Evolutionary conservation across 2,113 vertebrate genomes (phyloP), one percentile per base, ranked within the genome.

Genomic region (Hippocampus comes): DNA sequence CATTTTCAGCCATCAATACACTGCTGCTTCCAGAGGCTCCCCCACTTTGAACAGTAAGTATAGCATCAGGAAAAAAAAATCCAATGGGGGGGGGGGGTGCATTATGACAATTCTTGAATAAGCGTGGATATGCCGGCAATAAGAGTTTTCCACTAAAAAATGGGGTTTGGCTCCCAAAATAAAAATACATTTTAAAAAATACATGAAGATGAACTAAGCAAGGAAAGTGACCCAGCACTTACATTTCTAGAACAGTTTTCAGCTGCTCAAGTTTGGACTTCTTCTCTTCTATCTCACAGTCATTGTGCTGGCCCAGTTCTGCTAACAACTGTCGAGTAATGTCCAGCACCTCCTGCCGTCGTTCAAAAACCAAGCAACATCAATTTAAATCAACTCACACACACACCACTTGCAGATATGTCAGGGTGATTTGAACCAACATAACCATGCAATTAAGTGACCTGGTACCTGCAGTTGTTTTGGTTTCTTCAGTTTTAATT

Each of bases 211-310:
- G 27, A 61, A 5, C 27, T 25, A 15, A 20, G 15, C 1, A 30
- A 34, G 61, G 21, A 49, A n/a, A 34, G 53, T 66, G 80, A 72
- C 57, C 67, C 70, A 46, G 70, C 30, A 85, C 97, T 94, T 91
- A 99, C 97, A 99, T 99, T 90, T 98, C 97, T 89, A 99, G 84
- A 81, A 99, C 97, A 0, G 96, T 97, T 88, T 99, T 99, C 72
- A 99, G 93, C 85, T 99, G 97, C 69, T 99, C 97, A 83, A 99
- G 91, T 83, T 99, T 99, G 76, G 94, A 96, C 72, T 93, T 95
- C 80, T 96, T 95, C 91, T 99, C 97, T 78, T 98, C 97, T 0
- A 97, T 97, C 87, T 98, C 97, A 41, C 92, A 94, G 63, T 95
- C 93, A 2, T 91, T 93, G 70, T 95, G 94, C 53, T 93, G 92